Evolutionary conservation across 2,113 vertebrate species (phyloP).

Genomic region (Mormyrus lacerda): DNA sequence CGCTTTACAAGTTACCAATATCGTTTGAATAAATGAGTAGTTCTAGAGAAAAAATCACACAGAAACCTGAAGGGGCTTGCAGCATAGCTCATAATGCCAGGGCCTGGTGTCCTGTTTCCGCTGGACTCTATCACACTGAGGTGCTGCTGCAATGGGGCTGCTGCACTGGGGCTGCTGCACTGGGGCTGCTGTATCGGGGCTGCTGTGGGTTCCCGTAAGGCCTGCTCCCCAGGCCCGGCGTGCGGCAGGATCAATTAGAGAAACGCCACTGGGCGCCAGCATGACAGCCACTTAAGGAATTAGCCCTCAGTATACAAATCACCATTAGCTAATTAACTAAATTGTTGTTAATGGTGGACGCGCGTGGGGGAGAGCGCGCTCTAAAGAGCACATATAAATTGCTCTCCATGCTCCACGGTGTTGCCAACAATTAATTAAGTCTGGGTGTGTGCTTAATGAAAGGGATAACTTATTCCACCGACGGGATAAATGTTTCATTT

Average conservation of each 20-base stretch:
- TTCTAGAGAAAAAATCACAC: not conserved
- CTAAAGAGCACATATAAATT: conserved; percentile 31
- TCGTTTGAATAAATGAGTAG: not conserved
- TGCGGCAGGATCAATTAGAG: conserved; percentile 40
- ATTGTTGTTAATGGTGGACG: conserved; percentile 51
- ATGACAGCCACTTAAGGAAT: conserved; percentile 53
- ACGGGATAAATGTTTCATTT: conserved; percentile 28
- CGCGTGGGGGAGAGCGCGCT: conserved; percentile 26
- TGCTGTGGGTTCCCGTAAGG: not conserved
- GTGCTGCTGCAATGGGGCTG: not conserved
- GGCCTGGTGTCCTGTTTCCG: not conserved
- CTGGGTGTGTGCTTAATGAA: conserved; percentile 29
- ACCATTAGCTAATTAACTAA: conserved; percentile 52
- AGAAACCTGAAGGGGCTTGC: not conserved
- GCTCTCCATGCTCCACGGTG: conserved; percentile 22
- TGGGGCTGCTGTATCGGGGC: not conserved
- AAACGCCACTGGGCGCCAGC: conserved; percentile 35
- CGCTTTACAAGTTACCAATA: not conserved
- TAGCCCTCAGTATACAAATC: conserved; percentile 48
- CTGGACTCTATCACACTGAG: not conserved
- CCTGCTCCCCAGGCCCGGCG: not conserved
- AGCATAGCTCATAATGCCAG: not conserved
- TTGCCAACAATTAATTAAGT: conserved; percentile 28
- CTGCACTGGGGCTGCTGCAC: not conserved
- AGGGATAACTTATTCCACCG: conserved; percentile 22